phyloP scores from a whole-genome alignment of 2,888 invertebrate species.

The Celastrina argiolus region DNA sequence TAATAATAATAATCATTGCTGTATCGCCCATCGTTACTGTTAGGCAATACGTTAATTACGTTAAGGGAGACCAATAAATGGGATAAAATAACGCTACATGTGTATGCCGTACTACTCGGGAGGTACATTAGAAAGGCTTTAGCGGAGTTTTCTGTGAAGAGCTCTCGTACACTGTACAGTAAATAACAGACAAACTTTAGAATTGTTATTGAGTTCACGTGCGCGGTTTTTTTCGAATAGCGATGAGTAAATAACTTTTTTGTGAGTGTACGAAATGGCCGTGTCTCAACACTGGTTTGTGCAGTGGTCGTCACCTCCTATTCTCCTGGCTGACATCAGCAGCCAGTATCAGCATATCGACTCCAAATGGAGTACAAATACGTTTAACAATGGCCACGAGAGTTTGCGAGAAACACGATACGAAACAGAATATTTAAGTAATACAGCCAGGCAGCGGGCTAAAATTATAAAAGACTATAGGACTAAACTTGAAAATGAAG shows the following conservation, averaged over 20 bases:
- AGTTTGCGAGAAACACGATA: not conserved
- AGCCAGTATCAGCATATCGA: conserved; percentile 52
- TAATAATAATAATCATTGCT: no score
- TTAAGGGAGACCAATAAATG: not conserved
- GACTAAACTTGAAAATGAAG: not conserved
- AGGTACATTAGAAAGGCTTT: conserved; percentile 16
- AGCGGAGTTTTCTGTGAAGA: conserved; percentile 14
- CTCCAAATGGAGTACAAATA: conserved; percentile 41
- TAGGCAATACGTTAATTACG: not conserved
- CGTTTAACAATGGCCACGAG: not conserved
- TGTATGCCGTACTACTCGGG: not conserved
- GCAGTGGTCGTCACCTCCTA: conserved; percentile 65
- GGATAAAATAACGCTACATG: not conserved
- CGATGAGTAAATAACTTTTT: conserved; percentile 19
- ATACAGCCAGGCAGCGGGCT: not conserved
- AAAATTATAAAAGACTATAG: not conserved
- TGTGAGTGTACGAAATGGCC: conserved; percentile 47
- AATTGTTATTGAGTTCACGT: conserved; percentile 33
- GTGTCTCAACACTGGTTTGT: conserved; percentile 73
- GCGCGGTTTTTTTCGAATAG: conserved; percentile 32
- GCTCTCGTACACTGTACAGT: conserved; percentile 26
- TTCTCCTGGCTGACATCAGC: conserved; percentile 56
- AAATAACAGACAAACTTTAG: conserved; percentile 46
- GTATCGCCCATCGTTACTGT: no score
- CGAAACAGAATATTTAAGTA: not conserved